Evolutionary conservation across 2,797 vertebrate species (phyloP).

Genomic region (Phoxinus dragarum): DNA sequence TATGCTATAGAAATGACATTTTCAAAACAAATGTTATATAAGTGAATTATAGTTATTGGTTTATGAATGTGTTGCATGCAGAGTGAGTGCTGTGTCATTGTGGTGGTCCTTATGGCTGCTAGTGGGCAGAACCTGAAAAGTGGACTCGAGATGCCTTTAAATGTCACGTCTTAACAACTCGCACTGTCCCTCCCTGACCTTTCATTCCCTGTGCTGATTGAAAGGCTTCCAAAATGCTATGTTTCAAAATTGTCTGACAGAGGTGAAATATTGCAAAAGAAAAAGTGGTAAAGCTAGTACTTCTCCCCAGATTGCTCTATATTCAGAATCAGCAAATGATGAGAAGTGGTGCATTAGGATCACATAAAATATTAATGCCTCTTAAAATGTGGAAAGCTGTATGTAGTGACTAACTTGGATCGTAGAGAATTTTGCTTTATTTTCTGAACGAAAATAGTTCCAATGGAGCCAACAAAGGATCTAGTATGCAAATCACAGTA

Average conservation of each 20-base stretch:
- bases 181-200: constrained; percentile 75
- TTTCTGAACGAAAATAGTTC: background rate
- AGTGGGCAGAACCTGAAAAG: constrained; percentile 45
- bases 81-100: constrained; percentile 22
- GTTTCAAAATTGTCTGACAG: constrained; percentile 68
- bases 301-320: constrained; percentile 70
- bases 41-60: background rate
- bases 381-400: constrained; percentile 6
- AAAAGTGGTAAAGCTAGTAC: constrained; percentile 78
- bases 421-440: background rate
- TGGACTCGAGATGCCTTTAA: constrained; percentile 68
- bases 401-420: background rate
- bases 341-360: background rate
- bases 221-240: constrained; percentile 82
- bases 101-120: constrained; percentile 27
- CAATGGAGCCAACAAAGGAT: background rate
- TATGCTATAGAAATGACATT: background rate
- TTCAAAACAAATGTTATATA: background rate
- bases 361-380: background rate
- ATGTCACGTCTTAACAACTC: constrained; percentile 76
- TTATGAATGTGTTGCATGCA: background rate
- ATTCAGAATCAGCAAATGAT: background rate
- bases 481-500: too few species aligned
- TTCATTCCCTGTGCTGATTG: constrained; percentile 82
- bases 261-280: constrained; percentile 67